Evolutionary conservation across 2,797 vertebrate genomes (phyloP).

Genomic region (Hephaestus fuliginosus): DNA sequence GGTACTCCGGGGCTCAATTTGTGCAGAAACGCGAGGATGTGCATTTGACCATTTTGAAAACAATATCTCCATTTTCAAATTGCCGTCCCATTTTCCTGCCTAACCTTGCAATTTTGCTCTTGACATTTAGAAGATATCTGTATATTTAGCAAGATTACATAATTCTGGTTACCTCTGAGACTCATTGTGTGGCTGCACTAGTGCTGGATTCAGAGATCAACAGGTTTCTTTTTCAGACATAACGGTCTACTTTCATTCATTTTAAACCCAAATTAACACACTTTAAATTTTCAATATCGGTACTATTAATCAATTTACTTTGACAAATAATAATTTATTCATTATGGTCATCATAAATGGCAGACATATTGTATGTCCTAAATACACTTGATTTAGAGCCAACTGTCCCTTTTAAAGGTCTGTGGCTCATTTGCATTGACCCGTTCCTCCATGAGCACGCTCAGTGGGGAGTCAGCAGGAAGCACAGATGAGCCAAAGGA

Average conservation of each 20-base stretch:
- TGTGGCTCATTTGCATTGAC: conserved; percentile 79
- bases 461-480: conserved; percentile 69
- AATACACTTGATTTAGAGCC: conserved; percentile 49
- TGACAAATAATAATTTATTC: background rate
- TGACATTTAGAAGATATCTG: background rate
- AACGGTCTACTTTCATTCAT: too few relatives aligned
- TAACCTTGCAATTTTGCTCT: background rate
- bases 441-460: conserved; percentile 62
- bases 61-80: background rate
- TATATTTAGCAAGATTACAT: background rate
- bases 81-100: background rate
- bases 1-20: conserved; percentile 14
- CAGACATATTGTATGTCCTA: background rate
- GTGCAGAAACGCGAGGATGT: background rate
- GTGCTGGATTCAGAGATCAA: background rate
- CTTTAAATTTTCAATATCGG: too few relatives aligned
- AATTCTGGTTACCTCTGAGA: too few relatives aligned
- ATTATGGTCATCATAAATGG: background rate
- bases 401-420: conserved; percentile 66
- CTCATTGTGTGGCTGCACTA: background rate
- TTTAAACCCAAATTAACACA: background rate
- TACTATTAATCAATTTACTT: background rate
- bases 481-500: conserved; percentile 73
- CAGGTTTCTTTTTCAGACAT: background rate
- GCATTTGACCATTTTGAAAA: background rate